Conservation (phyloP, 2,113 vertebrate species). For the Ochotona princeps region DNA sequence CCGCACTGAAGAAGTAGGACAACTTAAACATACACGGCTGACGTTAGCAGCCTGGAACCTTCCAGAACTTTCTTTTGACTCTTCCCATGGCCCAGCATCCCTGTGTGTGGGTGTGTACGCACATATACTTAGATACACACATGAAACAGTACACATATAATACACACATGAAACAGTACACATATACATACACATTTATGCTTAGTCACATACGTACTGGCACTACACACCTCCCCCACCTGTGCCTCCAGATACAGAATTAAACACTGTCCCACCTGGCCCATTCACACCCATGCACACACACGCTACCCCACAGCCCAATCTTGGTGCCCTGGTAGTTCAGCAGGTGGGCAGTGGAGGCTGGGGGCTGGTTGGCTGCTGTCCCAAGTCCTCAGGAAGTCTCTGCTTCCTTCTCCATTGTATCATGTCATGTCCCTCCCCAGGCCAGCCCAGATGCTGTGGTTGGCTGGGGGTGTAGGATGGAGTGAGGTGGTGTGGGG, state of each 20-base stretch:
- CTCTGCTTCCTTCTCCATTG: background rate
- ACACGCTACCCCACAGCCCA: background rate
- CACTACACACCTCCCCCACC: no score
- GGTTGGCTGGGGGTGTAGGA: background rate
- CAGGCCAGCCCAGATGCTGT: background rate
- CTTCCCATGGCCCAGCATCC: background rate
- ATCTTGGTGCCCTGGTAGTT: background rate
- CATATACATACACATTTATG: background rate
- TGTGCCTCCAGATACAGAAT: no score
- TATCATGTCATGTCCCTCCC: background rate
- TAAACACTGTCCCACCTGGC: no score
- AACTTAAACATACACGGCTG: background rate
- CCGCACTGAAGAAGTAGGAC: background rate
- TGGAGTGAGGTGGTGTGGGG: background rate
- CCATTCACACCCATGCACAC: no score
- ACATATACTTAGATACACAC: rapidly evolving
- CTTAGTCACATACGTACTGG: background rate
- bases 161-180: no score
- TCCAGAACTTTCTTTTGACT: constrained; percentile 9
- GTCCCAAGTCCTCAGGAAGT: background rate
- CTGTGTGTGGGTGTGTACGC: no score
- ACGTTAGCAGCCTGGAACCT: constrained; percentile 11
- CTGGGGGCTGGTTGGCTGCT: background rate
- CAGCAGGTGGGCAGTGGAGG: no score
- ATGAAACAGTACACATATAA: background rate